Evolutionary conservation across 1,140 invertebrate genomes (phyloP), one percentile per base, ranked within the genome.

Genomic region (Brachystomella parvula): DNA sequence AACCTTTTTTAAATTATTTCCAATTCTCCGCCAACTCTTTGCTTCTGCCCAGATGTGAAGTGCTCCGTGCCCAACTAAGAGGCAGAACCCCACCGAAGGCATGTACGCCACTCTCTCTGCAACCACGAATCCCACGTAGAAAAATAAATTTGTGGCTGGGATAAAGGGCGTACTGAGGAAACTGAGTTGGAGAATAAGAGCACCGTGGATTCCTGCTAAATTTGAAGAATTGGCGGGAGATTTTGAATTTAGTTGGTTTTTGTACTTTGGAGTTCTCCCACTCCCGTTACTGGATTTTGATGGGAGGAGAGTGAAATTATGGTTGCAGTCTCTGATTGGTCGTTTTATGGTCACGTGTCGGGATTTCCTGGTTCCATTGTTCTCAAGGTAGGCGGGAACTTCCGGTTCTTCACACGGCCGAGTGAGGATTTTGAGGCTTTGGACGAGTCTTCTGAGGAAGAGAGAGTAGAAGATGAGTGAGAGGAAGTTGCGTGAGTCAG

Each of bases 71-170:
- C 89, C 91, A 19, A 93, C 79, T 47, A 96, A 80, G 70, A 98
- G 82, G 79, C 92, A 96, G 78, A 89, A 94, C 33, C 96, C 96
- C 72, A 97, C 90, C 78, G 92, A 96, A 31, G 95, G 94, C 75
- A 96, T 83, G 78, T 98, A 98, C 26, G 98, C 82, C 61, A 98
- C 89, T 68, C 95, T 82, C 79, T 98, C 95, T 35, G 95, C 95
- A 9, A 98, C 89, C 29, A 97, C 94, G 78, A 98, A 98, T 6
- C 95, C 95, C 63, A 98, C 94, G 75, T 95, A 94, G 80, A 97
- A 96, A 77, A 96, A 86, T 61, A 87, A 78, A 82, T 98, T 98
- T 64, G 89, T 89, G 17, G 95, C 94, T 47, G 95, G 95, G 69
- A 98, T 80, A 79, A 96, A 97, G 39, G 94, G 91, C 64, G 97